A percentile compares a stretch with the other conserved stretches of the same genome.
These are phyloP conservation scores for Galbula dea DNA, from an alignment of 2,113 vertebrate genomes.

Conservation along the genomic window DNA sequence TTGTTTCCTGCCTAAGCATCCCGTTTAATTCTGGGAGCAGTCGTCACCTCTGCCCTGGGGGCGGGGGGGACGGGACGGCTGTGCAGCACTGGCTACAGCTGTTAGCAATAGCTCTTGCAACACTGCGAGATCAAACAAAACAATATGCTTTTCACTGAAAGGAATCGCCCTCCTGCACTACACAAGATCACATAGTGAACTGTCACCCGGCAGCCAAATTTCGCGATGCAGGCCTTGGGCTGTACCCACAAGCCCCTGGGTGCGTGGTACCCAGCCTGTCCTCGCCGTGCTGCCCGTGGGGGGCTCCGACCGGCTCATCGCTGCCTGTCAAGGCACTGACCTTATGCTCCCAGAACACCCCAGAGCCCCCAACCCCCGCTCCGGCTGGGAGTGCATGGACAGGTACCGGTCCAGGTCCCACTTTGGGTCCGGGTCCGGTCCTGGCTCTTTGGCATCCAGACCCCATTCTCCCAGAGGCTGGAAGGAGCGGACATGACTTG, in stretches of 20 bases:
- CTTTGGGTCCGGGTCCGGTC: not conserved
- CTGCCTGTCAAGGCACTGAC: not conserved
- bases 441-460: not conserved
- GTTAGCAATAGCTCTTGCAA: not conserved
- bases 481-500: not conserved
- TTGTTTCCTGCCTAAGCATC: not conserved
- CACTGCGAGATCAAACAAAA: not conserved
- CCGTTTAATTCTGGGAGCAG: not conserved
- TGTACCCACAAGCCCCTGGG: not conserved
- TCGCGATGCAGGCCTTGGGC: not conserved
- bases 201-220: not conserved
- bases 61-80: not conserved
- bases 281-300: not conserved
- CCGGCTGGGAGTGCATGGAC: not conserved
- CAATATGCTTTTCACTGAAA: not conserved
- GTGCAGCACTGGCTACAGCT: not conserved
- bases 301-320: not conserved
- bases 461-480: not conserved
- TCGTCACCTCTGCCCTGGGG: not conserved
- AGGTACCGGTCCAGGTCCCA: not conserved
- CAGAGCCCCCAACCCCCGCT: not conserved
- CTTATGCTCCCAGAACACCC: not conserved
- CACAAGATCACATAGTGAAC: accelerated
- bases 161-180: not conserved
- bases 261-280: not conserved